Evolutionary conservation across 2,888 invertebrate genomes (phyloP).

Genomic region (Dilophus febrilis): DNA sequence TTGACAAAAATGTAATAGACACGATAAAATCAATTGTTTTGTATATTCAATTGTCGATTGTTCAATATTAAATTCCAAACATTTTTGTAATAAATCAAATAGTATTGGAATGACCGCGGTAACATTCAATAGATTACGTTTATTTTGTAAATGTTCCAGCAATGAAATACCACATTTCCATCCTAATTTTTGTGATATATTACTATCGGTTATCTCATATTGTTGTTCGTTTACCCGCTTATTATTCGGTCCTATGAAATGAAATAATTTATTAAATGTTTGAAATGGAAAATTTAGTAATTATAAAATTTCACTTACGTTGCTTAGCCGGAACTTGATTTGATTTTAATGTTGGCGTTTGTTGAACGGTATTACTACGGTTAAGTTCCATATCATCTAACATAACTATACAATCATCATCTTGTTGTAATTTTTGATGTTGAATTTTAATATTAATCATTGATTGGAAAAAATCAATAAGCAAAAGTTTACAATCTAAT

Average conservation of each 20-base stretch:
- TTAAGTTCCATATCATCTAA: too few relatives aligned
- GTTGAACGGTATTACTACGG: too few relatives aligned
- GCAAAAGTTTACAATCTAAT: too few relatives aligned
- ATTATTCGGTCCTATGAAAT: too few relatives aligned
- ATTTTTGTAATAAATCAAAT: slow-evolving; percentile 63
- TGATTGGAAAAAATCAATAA: slow-evolving; percentile 26
- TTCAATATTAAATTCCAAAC: slow-evolving; percentile 56
- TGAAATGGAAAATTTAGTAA: too few relatives aligned
- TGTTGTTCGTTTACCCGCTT: too few relatives aligned
- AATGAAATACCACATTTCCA: slow-evolving; percentile 70
- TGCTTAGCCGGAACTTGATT: too few relatives aligned
- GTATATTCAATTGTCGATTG: slow-evolving; percentile 72
- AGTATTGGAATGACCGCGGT: slow-evolving; percentile 51
- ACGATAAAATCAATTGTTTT: slow-evolving; percentile 69
- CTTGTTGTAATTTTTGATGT: neutral
- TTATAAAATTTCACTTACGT: too few relatives aligned
- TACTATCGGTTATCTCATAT: too few relatives aligned
- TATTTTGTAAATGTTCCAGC: slow-evolving; percentile 70
- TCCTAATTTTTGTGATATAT: slow-evolving; percentile 39
- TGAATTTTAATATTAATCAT: neutral
- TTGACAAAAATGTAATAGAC: slow-evolving; percentile 53
- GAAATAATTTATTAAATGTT: too few relatives aligned
- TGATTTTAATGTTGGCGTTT: too few relatives aligned
- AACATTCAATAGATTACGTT: slow-evolving; percentile 56
- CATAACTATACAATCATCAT: too few relatives aligned